Evolutionary conservation across 2,113 vertebrate genomes (phyloP), one percentile per base, ranked within the genome.

Genomic region (Strix aluco): DNA sequence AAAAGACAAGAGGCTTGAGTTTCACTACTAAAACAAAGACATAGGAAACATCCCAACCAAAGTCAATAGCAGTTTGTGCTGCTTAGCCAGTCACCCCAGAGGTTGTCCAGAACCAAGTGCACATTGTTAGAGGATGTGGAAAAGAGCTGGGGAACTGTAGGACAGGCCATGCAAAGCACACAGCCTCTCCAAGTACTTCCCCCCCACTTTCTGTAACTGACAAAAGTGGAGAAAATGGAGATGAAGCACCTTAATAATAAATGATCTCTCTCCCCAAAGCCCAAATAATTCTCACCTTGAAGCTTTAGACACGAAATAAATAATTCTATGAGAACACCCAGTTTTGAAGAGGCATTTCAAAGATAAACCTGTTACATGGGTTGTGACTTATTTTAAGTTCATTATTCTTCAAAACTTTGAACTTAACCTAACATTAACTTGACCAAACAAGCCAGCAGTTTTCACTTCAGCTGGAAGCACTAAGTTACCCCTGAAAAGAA

Each of bases 121-220:
- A 11, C 6, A 3, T 26, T 6, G 1, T 17, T 40, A n/a, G 30
- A 29, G 9, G 46, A 42, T 5, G 2, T 10, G 2, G 30, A 52
- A 18, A 11, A 61, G 30, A 51, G 55, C 65, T 42, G 19, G 36
- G 15, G 36, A 34, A 22, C 13, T 7, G 23, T 4, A 51, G 46
- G 46, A 29, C 15, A 51, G n/a, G 21, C 52, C 32, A 16, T 12
- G 9, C 26, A 57, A 57, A 46, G 10, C n/a, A 69, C 16, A 10
- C 20, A 38, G 52, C 34, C 16, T 40, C 27, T 47, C 79, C 21
- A 32, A 30, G 34, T 9, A 32, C 65, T 20, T 15, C 26, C 54
- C 13, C 9, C 46, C 20, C 46, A 47, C 29, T 83, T 38, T 36
- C 34, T 65, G 22, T 63, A 65, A 74, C 27, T 11, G 20, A 15